phyloP scores from a whole-genome alignment of 2,797 vertebrate genomes.

The Sorex maritimensis region DNA sequence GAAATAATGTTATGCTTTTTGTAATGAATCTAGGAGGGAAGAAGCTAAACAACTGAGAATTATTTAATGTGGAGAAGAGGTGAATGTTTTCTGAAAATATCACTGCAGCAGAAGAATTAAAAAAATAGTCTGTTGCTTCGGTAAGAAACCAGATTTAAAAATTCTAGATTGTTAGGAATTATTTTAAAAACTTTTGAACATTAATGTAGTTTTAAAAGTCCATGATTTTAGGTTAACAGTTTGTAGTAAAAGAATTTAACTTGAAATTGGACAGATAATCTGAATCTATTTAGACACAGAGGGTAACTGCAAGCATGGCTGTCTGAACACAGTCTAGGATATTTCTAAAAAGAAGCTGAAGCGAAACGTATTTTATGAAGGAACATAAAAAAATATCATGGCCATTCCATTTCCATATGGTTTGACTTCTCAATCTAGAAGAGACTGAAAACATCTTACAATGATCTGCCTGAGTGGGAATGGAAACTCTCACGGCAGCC shows the following conservation, averaged over 20 bases:
- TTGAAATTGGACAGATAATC: conserved; percentile 19
- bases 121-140: conserved; percentile 18
- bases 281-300: background rate
- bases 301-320: background rate
- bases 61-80: conserved; percentile 9
- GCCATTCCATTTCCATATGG: conserved; percentile 50
- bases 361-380: conserved; percentile 61
- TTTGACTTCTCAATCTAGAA: conserved; percentile 53
- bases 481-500: conserved; percentile 32
- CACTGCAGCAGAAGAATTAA: background rate
- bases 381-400: background rate
- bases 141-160: conserved; percentile 25
- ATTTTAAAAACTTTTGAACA: background rate
- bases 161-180: conserved; percentile 46
- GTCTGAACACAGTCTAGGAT: background rate
- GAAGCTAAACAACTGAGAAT: background rate
- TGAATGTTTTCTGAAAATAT: conserved; percentile 55
- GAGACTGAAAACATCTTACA: conserved; percentile 53
- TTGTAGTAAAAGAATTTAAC: conserved; percentile 37
- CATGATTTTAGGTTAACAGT: conserved; percentile 42
- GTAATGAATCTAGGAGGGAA: conserved; percentile 27
- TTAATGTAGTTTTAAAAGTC: conserved; percentile 13
- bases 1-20: background rate
- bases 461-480: conserved; percentile 30
- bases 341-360: conserved; percentile 60